Percentiles rank a stretch among this genome's conserved stretches.
Conservation (phyloP, 2,888 invertebrate species). For the Sphaerophoria taeniata region DNA sequence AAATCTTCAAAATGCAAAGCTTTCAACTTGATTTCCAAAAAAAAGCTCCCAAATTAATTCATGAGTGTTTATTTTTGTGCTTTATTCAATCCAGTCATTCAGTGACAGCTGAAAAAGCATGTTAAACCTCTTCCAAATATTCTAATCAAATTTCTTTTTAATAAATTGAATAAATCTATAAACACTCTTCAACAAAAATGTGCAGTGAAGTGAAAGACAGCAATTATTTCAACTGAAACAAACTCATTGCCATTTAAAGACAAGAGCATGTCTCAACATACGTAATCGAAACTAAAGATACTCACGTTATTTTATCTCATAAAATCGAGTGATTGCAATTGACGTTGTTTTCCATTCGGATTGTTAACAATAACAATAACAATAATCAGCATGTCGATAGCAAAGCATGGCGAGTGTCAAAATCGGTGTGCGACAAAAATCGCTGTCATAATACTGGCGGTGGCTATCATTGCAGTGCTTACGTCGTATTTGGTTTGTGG, state of each 20-base stretch:
- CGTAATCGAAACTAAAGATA: slow-evolving; percentile 21
- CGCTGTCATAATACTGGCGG: slow-evolving; percentile 80
- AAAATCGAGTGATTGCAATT: slow-evolving; percentile 19
- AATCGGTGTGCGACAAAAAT: slow-evolving; percentile 80
- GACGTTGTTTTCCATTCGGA: slow-evolving; percentile 13
- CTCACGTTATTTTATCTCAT: neutral
- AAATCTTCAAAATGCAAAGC: no score
- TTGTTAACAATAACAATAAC: neutral
- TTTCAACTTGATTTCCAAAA: neutral
- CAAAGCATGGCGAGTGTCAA: slow-evolving; percentile 23
- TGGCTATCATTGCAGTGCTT: slow-evolving; percentile 80
- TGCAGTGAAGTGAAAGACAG: slow-evolving; percentile 14
- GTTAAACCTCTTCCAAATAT: neutral
- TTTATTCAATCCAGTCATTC: slow-evolving; percentile 37
- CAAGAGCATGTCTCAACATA: neutral
- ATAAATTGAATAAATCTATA: neutral
- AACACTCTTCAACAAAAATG: neutral
- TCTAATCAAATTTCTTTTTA: neutral
- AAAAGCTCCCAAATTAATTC: slow-evolving; percentile 31
- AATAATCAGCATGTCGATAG: slow-evolving; percentile 45
- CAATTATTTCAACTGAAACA: slow-evolving; percentile 4
- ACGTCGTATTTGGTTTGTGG: slow-evolving; percentile 82
- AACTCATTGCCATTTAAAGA: neutral
- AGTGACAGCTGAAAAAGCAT: slow-evolving; percentile 38
- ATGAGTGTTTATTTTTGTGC: slow-evolving; percentile 4